Base-by-base conservation (phyloP, 2,888 invertebrate genomes). In the Girardia tigrina region DNA sequence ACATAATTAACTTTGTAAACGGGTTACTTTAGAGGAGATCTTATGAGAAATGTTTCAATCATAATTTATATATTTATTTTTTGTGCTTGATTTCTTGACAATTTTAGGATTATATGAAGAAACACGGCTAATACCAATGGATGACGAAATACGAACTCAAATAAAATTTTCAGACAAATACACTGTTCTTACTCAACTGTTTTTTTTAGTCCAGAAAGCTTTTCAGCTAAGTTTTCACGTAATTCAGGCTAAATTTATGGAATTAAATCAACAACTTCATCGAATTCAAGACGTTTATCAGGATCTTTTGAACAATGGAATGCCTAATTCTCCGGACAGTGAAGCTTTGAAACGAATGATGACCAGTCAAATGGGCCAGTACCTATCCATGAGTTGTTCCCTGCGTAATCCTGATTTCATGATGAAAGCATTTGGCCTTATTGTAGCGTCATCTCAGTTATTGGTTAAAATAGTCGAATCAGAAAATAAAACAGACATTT, bases 171-270 rank as follows among this genome's bases (percentile, higher is more conserved):
- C 36, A 16, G 29, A 28, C 2, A 28, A 72, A 26, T 74, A 73
- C 20, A 42, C 74, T 23, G 74, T 42, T 27, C 69, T 74, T 26
- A 74, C 42, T 16, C 56, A 74, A 26, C 27, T 74, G 16, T 74
- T 74, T 42, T 74, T 23, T 26, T 28, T 74, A 26, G 26, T 69
- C 8, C 74, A 74, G 27, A 74, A 74, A 20, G 6, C 26, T 20
- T 74, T 73, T 27, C 23, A 42, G 20, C 27, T 74, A 26, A 74
- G 74, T 42, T 74, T 69, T 23, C 27, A 27, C 26, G 42, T 42
- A 26, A 23, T 74, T 27, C 16, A 42, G 23, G 74, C 36, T 1
- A 36, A 70, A 23, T 74, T 74, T 74, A 42, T 74, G 26, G 20
- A 29, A 42, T 27, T 74, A 2, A 74, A 74, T 56, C 23, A 42